Evolutionary conservation across 2,888 invertebrate species (phyloP).

Genomic region (Tetranychus truncatus): DNA sequence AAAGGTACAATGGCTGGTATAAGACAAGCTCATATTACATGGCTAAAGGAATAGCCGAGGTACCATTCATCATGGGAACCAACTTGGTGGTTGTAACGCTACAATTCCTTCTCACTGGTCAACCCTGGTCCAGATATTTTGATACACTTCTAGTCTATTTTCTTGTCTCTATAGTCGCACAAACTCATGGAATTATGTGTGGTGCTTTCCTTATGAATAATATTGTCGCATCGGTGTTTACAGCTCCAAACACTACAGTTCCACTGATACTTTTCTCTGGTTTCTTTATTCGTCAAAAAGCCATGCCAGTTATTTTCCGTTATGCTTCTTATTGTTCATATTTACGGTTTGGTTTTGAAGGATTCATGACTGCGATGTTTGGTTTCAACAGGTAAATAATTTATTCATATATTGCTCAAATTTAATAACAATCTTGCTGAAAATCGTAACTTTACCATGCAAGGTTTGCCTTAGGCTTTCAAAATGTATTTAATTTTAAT

Average conservation of each 20-base stretch:
- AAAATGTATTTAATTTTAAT: too few relatives aligned
- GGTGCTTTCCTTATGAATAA: conserved; percentile 1
- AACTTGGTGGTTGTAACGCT: background rate
- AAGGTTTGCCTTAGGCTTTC: too few relatives aligned
- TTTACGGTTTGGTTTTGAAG: conserved; percentile 6
- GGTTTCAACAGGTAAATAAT: background rate
- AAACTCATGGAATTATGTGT: conserved; percentile 5
- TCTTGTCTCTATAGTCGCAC: background rate
- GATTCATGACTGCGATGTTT: background rate
- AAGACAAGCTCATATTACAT: conserved; percentile 4
- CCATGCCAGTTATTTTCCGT: background rate
- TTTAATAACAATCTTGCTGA: background rate
- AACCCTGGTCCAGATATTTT: background rate
- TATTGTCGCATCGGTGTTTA: background rate
- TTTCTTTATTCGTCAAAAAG: background rate
- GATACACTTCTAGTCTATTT: too few relatives aligned
- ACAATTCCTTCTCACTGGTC: background rate
- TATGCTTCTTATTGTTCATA: background rate
- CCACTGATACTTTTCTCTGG: conserved; percentile 11
- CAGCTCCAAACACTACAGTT: background rate
- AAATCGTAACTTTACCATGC: background rate
- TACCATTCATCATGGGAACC: background rate
- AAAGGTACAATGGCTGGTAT: conserved; percentile 12
- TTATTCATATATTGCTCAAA: background rate
- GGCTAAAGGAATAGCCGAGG: conserved; percentile 6